Evolutionary conservation across 2,797 vertebrate species (phyloP).

Genomic region (Myotis daubentonii): DNA sequence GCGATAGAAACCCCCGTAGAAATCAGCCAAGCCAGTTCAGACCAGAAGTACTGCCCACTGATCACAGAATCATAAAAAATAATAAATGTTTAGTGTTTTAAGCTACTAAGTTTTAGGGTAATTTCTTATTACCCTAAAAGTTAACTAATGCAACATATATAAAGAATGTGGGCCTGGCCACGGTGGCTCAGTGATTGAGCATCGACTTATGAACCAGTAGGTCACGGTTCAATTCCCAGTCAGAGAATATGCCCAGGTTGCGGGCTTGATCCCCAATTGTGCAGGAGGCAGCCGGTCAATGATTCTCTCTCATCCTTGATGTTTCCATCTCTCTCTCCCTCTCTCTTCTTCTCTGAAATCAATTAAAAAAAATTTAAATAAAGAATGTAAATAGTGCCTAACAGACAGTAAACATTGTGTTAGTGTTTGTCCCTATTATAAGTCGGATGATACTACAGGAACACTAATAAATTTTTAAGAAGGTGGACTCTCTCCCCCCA

Average conservation of each 20-base stretch:
- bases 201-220: too few species aligned
- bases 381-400: background rate
- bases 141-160: background rate
- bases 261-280: too few species aligned
- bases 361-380: too few species aligned
- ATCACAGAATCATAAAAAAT: background rate
- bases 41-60: background rate
- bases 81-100: background rate
- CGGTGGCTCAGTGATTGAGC: too few species aligned
- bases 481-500: background rate
- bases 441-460: background rate
- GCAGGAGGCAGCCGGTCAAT: too few species aligned
- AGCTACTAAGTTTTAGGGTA: slow-evolving; percentile 36
- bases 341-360: too few species aligned
- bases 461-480: background rate
- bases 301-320: too few species aligned
- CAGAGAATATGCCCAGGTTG: too few species aligned
- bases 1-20: background rate
- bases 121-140: background rate
- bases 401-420: background rate
- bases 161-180: too few species aligned
- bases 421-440: background rate
- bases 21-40: background rate
- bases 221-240: too few species aligned
- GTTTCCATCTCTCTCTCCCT: too few species aligned